phyloP scores from a whole-genome alignment of 1,140 invertebrate genomes.

The Vollenhovia emeryi region DNA sequence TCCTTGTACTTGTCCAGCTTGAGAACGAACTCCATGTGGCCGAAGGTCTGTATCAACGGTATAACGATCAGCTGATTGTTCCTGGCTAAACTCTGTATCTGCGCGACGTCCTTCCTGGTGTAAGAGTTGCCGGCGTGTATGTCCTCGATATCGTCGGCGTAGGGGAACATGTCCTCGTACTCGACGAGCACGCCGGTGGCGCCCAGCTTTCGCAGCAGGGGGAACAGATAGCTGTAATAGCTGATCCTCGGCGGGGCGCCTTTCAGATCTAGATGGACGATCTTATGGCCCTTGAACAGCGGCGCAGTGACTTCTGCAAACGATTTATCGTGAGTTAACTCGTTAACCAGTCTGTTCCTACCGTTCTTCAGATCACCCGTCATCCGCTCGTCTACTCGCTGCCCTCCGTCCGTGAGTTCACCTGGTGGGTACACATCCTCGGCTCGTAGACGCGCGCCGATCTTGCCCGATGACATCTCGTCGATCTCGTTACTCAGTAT shows the following conservation, averaged over 20 bases:
- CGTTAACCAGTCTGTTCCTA: constrained; percentile 50
- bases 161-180: constrained; percentile 99
- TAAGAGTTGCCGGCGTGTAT: constrained; percentile 93
- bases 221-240: constrained; percentile 91
- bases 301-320: constrained; percentile 52
- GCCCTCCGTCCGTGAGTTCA: constrained; percentile 67
- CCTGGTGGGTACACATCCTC: constrained; percentile 70
- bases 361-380: constrained; percentile 43
- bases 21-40: constrained; percentile 96
- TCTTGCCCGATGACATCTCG: constrained; percentile 65
- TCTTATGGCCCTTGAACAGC: constrained; percentile 81
- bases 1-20: constrained; percentile 91
- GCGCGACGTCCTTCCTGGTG: constrained; percentile 88
- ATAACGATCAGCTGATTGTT: constrained; percentile 92
- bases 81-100: constrained; percentile 88
- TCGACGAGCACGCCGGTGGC: constrained; percentile 96
- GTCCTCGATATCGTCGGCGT: constrained; percentile 88
- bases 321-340: constrained; percentile 51
- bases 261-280: constrained; percentile 96
- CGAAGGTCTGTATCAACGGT: constrained; percentile 98
- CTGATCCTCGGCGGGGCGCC: constrained; percentile 92
- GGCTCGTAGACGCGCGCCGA: constrained; percentile 62
- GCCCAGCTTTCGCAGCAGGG: constrained; percentile 90
- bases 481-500: constrained; percentile 79
- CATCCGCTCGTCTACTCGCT: constrained; percentile 62